Evolutionary conservation across 1,140 invertebrate genomes (phyloP).

Genomic region (Conus ventricosus): DNA sequence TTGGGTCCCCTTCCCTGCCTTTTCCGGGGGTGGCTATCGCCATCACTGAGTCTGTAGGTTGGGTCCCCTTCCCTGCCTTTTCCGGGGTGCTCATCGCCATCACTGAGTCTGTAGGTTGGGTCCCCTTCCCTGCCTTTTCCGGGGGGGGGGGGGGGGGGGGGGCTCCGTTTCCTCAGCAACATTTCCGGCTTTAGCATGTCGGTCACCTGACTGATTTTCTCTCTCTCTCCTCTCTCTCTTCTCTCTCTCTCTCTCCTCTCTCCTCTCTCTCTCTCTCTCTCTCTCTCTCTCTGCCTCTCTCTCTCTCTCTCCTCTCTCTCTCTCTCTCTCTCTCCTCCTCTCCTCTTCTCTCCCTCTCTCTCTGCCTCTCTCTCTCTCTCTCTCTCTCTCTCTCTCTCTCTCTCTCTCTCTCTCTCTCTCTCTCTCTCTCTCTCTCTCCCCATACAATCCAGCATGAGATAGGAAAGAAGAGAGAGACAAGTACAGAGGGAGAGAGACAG

Average conservation of each 20-base stretch:
- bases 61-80: too few species aligned
- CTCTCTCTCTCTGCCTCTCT: conserved; percentile 26
- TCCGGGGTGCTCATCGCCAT: too few species aligned
- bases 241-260: background rate
- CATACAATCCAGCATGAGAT: background rate
- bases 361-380: conserved; percentile 20
- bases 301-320: background rate
- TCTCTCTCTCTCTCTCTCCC: background rate
- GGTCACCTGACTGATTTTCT: background rate
- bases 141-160: too few species aligned
- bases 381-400: conserved; percentile 31
- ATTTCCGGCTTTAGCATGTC: too few species aligned
- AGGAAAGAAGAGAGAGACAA: background rate
- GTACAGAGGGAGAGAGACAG: background rate
- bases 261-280: conserved; percentile 30
- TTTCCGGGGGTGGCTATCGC: too few species aligned
- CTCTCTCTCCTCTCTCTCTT: conserved; percentile 29
- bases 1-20: too few species aligned
- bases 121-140: too few species aligned
- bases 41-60: too few species aligned
- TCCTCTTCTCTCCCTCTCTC: conserved; percentile 27
- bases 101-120: too few species aligned
- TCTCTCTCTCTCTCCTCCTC: background rate
- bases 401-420: background rate
- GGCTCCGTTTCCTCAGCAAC: too few species aligned